Evolutionary conservation across 2,888 invertebrate genomes (phyloP).

Genomic region (Heliconius ismenius): DNA sequence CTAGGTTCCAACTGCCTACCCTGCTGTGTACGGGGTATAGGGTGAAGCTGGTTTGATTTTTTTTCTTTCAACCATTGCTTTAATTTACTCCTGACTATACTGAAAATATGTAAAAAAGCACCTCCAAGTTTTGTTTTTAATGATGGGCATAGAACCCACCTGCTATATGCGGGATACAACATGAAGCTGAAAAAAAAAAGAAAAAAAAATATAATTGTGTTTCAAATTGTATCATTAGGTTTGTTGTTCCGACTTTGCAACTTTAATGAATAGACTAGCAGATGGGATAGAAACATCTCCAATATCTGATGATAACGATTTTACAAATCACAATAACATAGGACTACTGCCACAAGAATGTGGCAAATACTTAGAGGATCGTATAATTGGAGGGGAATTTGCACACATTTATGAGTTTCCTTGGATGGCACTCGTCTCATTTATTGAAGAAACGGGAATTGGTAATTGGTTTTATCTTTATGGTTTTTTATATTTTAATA

Average conservation of each 20-base stretch:
- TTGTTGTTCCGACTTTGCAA: constrained; percentile 42
- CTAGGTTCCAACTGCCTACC: no score
- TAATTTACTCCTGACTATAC: no score
- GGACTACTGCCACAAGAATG: constrained; percentile 59
- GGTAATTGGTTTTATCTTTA: not conserved
- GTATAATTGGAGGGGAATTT: constrained; percentile 78
- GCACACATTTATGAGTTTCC: constrained; percentile 82
- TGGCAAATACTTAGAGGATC: constrained; percentile 69
- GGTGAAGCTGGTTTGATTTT: no score
- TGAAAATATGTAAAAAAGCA: no score
- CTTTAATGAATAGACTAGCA: not conserved
- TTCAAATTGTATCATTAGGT: constrained; percentile 32
- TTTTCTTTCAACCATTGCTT: no score
- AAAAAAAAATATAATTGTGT: not conserved
- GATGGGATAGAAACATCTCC: not conserved
- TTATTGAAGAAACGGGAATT: constrained; percentile 34
- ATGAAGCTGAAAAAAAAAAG: no score
- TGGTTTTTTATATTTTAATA: not conserved
- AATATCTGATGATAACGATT: constrained; percentile 40
- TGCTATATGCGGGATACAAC: no score
- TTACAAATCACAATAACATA: constrained; percentile 47
- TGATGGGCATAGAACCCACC: no score
- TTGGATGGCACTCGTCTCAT: constrained; percentile 85
- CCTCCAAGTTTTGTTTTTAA: no score
- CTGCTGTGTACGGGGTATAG: no score